Conservation (phyloP, 2,888 invertebrate genomes). For the Agrochola lota region DNA sequence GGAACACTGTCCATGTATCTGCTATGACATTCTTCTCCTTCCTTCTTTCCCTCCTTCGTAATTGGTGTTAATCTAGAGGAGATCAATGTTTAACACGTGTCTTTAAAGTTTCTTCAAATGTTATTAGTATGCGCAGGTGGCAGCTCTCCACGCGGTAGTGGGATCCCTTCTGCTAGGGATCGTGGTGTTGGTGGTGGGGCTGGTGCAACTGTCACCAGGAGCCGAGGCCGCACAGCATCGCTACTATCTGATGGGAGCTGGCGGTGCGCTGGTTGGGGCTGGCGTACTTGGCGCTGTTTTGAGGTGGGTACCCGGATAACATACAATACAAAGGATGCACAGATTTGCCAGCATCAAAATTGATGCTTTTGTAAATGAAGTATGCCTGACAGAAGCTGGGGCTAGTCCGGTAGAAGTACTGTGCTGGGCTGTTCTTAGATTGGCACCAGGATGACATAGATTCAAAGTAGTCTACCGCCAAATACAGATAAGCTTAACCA, state of each 20-base stretch:
- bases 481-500: too few relatives aligned
- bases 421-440: not conserved
- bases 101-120: slow-evolving; percentile 61
- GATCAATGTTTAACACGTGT: slow-evolving; percentile 58
- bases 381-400: not conserved
- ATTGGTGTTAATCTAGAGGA: slow-evolving; percentile 60
- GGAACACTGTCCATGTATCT: slow-evolving; percentile 35
- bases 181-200: slow-evolving; percentile 93
- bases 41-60: slow-evolving; percentile 49
- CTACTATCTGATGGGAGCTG: slow-evolving; percentile 93
- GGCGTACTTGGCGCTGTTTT: slow-evolving; percentile 92
- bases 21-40: slow-evolving; percentile 51
- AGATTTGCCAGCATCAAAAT: not conserved
- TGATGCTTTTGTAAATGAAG: not conserved
- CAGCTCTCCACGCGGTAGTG: slow-evolving; percentile 93
- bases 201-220: slow-evolving; percentile 94
- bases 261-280: slow-evolving; percentile 91
- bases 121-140: slow-evolving; percentile 88
- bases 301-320: slow-evolving; percentile 82
- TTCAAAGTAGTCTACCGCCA: slow-evolving; percentile 1
- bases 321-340: not conserved
- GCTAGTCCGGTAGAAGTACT: not conserved
- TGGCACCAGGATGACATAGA: not conserved
- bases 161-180: slow-evolving; percentile 93
- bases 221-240: slow-evolving; percentile 94